These are phyloP conservation scores for Ornithoptera priamus DNA, from an alignment of 2,888 invertebrate genomes.

Conservation along the genomic window DNA sequence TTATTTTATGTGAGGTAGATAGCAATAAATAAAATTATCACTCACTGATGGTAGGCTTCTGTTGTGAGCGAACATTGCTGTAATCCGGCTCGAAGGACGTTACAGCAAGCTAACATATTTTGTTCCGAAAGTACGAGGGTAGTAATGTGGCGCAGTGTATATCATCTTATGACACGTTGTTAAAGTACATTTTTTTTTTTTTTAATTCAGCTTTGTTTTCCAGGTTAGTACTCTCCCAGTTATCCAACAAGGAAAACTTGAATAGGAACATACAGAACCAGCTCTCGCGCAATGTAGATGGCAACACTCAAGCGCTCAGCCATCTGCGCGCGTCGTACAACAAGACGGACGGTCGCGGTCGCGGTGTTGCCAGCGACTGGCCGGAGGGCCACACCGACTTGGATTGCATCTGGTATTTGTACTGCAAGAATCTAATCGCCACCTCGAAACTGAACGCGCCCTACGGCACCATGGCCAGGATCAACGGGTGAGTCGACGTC, in stretches of 20 bases:
- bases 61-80: too few species aligned
- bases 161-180: too few species aligned
- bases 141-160: too few species aligned
- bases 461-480: conserved; percentile 80
- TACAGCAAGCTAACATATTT: too few species aligned
- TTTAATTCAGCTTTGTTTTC: conserved; percentile 30
- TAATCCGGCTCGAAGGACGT: too few species aligned
- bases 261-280: conserved; percentile 51
- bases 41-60: too few species aligned
- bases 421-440: conserved; percentile 78
- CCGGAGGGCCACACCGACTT: conserved; percentile 59
- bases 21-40: too few species aligned
- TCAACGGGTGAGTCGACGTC: conserved; percentile 73
- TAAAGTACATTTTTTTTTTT: too few species aligned
- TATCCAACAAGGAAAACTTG: conserved; percentile 51
- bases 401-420: conserved; percentile 81
- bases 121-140: too few species aligned
- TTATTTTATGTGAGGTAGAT: too few species aligned
- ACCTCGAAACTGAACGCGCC: conserved; percentile 75
- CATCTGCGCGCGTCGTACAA: conserved; percentile 59
- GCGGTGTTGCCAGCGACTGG: conserved; percentile 44
- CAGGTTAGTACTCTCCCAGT: conserved; percentile 59
- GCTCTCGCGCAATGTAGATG: conserved; percentile 61
- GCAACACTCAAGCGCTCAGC: conserved; percentile 61
- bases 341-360: conserved; percentile 39